Evolutionary conservation across 2,797 vertebrate genomes (phyloP), one percentile per base, ranked within the genome.

Genomic region (Mycteria americana): DNA sequence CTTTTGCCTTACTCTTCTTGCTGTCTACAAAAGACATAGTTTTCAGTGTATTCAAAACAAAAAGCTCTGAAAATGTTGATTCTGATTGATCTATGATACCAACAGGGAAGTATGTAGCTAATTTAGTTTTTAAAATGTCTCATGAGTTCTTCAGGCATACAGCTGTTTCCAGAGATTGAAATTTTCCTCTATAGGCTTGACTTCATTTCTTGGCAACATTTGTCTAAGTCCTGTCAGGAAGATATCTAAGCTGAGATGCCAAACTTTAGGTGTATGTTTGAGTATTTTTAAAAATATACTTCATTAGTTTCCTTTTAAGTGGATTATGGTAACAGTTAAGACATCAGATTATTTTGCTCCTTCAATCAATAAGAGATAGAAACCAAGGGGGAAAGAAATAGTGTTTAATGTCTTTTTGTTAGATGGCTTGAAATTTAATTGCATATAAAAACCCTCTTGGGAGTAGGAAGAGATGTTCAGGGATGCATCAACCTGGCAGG

Each of bases 401-500:
- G 6, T 35, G 21, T 86, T 89, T 35, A 64, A 22, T 69, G 22
- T 59, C 13, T 72, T 22, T 65, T 65, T 88, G 45, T 81, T 84
- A 83, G 41, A 21, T 65, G 28, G 4, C 12, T 63, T 91, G 28
- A 84, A 59, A 17, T 88, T 88, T 87, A 73, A 63, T 89, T 77
- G 28, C 6, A 8, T 78, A 5, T 13, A 19, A 83, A 92, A 83
- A 7, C 18, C 9, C 8, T 73, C 12, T 57, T 50, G 33, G 39
- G 35, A 64, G 37, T 46, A 48, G 82, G 72, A 86, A 39, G 67
- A 95, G 13, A 35, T 88, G 31, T 89, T 76, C 43, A 86, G 68
- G 41, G 43, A 31, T 74, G 51, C 24, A 68, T 75, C 73, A 86
- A 0, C 30, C 75, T 82, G 45, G 48, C 68, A 93, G 72, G 41